Conservation (phyloP, 2,888 invertebrate genomes). For the Podotricha telesiphe region DNA sequence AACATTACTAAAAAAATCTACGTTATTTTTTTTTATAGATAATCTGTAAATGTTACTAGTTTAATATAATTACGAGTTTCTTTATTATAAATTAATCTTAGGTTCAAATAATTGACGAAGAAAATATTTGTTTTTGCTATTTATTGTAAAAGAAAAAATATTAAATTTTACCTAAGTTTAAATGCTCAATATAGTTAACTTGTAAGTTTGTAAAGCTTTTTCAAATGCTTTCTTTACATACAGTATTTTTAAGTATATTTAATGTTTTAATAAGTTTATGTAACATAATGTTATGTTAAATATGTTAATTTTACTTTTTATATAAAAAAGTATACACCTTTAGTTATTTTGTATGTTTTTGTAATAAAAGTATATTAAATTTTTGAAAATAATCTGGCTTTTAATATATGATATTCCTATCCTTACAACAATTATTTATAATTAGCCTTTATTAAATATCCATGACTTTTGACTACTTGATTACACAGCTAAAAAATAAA, state of each 20-base stretch:
- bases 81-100: background rate
- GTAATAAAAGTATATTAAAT: too few species aligned
- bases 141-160: background rate
- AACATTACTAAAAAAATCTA: background rate
- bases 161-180: slow-evolving; percentile 7
- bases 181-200: slow-evolving; percentile 41
- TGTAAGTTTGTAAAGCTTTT: slow-evolving; percentile 16
- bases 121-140: background rate
- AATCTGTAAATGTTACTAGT: background rate
- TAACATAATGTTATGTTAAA: background rate
- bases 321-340: slow-evolving; percentile 8
- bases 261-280: background rate
- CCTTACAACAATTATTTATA: too few species aligned
- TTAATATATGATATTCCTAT: too few species aligned
- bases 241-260: slow-evolving; percentile 51
- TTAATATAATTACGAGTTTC: background rate
- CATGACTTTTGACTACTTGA: too few species aligned
- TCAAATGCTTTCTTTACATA: slow-evolving; percentile 54
- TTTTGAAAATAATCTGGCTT: too few species aligned
- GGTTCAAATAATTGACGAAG: background rate
- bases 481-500: too few species aligned
- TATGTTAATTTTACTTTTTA: background rate
- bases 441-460: too few species aligned
- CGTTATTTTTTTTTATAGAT: background rate
- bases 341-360: slow-evolving; percentile 35